Conservation (phyloP, 2,797 vertebrate species). For the Mionectes olivaceus region DNA sequence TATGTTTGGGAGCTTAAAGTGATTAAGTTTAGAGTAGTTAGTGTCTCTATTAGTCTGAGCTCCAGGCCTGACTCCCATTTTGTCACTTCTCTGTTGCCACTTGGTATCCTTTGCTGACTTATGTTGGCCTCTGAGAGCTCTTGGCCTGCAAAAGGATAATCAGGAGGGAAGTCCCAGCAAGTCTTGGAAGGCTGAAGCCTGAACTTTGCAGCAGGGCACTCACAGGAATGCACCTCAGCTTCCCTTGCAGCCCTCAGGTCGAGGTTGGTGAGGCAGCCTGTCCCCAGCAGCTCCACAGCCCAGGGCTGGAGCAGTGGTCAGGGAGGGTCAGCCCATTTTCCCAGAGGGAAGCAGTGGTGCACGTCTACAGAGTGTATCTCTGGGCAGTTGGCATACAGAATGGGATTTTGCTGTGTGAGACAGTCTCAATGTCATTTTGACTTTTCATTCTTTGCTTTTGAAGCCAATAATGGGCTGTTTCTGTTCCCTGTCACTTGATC, state of each 20-base stretch:
- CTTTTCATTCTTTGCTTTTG: conserved; percentile 5
- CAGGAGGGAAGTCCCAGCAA: not conserved
- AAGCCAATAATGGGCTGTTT: conserved; percentile 29
- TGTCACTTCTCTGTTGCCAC: not conserved
- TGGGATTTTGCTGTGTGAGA: not conserved
- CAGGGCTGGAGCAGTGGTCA: not conserved
- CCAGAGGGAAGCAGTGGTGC: not conserved
- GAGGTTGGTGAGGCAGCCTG: not conserved
- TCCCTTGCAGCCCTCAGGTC: not conserved
- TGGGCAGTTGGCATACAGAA: not conserved
- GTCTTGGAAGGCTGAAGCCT: not conserved
- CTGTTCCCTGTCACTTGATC: conserved; percentile 33
- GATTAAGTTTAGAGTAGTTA: not conserved
- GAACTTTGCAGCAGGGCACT: not conserved
- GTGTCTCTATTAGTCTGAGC: not conserved
- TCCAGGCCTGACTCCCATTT: not conserved
- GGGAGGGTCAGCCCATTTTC: not conserved
- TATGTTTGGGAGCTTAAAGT: not conserved
- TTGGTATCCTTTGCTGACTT: not conserved
- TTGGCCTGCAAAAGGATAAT: not conserved
- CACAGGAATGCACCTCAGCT: not conserved
- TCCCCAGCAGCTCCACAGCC: not conserved
- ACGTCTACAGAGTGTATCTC: rapidly evolving
- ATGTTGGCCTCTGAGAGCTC: not conserved
- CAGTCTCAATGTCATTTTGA: not conserved